Percentiles rank a stretch among this genome's conserved stretches.
phyloP scores from a whole-genome alignment of 2,888 invertebrate genomes.

The Clepsis dumicolana region DNA sequence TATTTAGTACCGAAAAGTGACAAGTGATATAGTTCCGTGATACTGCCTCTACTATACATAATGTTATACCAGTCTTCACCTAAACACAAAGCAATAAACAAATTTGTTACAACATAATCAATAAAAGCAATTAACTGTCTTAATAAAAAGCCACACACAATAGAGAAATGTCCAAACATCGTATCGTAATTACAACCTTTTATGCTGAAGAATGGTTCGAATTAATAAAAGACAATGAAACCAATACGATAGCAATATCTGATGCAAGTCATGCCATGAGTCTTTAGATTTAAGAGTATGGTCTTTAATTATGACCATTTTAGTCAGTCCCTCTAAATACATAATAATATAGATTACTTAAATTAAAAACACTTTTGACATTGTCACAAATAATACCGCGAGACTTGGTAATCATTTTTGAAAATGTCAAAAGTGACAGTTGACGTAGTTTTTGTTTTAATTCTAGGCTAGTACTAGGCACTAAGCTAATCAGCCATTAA shows the following conservation, averaged over 20 bases:
- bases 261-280: slow-evolving; percentile 29
- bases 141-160: background rate
- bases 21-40: too few relatives aligned
- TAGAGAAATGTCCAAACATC: slow-evolving; percentile 1
- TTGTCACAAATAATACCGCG: too few relatives aligned
- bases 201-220: slow-evolving; percentile 24
- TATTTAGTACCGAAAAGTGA: too few relatives aligned
- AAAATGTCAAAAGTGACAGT: too few relatives aligned
- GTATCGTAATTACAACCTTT: slow-evolving; percentile 27
- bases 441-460: too few relatives aligned
- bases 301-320: background rate
- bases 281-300: background rate
- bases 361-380: too few relatives aligned
- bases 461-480: too few relatives aligned
- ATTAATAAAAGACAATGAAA: slow-evolving; percentile 39
- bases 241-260: slow-evolving; percentile 21
- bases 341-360: too few relatives aligned
- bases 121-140: background rate
- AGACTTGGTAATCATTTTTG: too few relatives aligned
- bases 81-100: background rate
- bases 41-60: too few relatives aligned
- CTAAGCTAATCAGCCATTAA: too few relatives aligned
- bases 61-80: background rate
- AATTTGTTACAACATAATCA: background rate
- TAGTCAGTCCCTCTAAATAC: too few relatives aligned